These are phyloP conservation scores for Tapirus terrestris DNA, from an alignment of 2,113 vertebrate genomes.

Conservation along the genomic window DNA sequence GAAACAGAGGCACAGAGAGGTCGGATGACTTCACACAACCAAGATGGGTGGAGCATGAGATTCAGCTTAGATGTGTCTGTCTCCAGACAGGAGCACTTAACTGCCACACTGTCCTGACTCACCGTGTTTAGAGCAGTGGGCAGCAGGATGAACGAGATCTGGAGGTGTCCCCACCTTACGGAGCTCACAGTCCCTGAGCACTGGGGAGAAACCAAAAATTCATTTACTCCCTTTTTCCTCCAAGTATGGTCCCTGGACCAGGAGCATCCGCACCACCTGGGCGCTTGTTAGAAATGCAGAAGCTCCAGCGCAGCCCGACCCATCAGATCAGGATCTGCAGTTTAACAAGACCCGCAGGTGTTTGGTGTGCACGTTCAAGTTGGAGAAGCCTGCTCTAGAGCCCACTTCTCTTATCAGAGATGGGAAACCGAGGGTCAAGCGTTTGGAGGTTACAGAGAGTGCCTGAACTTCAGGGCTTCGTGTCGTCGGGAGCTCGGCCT, in stretches of 20 bases:
- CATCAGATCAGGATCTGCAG: background rate
- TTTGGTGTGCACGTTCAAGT: background rate
- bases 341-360: background rate
- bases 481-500: background rate
- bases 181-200: background rate
- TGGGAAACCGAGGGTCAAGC: background rate
- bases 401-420: background rate
- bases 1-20: conserved; percentile 1
- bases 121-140: background rate
- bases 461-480: background rate
- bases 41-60: background rate
- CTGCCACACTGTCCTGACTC: background rate
- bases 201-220: background rate
- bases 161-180: background rate
- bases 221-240: background rate
- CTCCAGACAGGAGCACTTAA: background rate
- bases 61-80: background rate
- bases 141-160: background rate
- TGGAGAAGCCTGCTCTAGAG: background rate
- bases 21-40: background rate
- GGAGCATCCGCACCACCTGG: background rate
- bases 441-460: background rate
- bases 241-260: background rate
- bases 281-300: background rate
- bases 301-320: background rate